A percentile compares a stretch with the other conserved stretches of the same genome.
These are phyloP conservation scores for Cepaea hortensis DNA, from an alignment of 2,888 invertebrate species.

Conservation along the genomic window DNA sequence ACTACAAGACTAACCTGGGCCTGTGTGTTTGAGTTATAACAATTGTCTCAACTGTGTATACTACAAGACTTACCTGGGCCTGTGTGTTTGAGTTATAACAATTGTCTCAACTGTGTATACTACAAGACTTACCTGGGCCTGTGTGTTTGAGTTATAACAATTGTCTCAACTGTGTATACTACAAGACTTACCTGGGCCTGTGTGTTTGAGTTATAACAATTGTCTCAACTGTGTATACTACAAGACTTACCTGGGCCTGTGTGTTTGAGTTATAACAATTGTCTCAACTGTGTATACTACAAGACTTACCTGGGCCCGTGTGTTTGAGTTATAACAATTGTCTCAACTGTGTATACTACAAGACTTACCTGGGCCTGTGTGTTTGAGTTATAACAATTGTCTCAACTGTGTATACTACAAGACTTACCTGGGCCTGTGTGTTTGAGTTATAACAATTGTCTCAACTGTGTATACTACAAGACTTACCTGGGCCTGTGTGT, in stretches of 20 bases:
- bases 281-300: too few species aligned
- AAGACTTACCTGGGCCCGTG: slow-evolving; percentile 79
- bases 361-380: slow-evolving; percentile 81
- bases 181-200: slow-evolving; percentile 78
- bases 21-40: slow-evolving; percentile 91
- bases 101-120: slow-evolving; percentile 72
- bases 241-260: slow-evolving; percentile 79
- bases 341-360: slow-evolving; percentile 72
- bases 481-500: slow-evolving; percentile 83
- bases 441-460: slow-evolving; percentile 79
- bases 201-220: slow-evolving; percentile 83
- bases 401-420: too few species aligned
- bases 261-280: slow-evolving; percentile 87
- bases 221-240: slow-evolving; percentile 72
- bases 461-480: slow-evolving; percentile 72
- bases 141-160: slow-evolving; percentile 92
- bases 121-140: slow-evolving; percentile 76
- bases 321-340: slow-evolving; percentile 82
- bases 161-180: too few species aligned
- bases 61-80: slow-evolving; percentile 76
- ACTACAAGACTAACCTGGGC: slow-evolving; percentile 70
- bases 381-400: slow-evolving; percentile 80
- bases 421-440: slow-evolving; percentile 83
- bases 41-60: too few species aligned
- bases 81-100: slow-evolving; percentile 84